phyloP scores from a whole-genome alignment of 2,797 vertebrate genomes.

The Lithobates sylvaticus region DNA sequence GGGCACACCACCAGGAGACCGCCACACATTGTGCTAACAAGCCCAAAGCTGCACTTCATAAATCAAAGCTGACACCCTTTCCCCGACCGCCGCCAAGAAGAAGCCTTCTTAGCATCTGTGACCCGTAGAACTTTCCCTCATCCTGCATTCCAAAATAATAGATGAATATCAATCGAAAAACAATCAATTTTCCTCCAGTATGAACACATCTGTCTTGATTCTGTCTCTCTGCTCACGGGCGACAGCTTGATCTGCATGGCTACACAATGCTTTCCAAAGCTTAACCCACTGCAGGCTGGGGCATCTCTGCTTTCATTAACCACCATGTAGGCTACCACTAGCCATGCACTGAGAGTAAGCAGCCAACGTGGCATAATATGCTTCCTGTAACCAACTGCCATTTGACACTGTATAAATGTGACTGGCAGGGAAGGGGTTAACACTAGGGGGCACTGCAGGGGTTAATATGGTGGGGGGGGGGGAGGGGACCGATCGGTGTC shows the following conservation, averaged over 20 bases:
- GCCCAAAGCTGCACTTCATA: conserved; percentile 89
- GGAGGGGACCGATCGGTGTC: too few species aligned
- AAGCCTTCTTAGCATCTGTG: conserved; percentile 79
- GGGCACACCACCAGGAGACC: conserved; percentile 86
- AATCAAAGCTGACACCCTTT: conserved; percentile 94
- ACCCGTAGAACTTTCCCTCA: conserved; percentile 74
- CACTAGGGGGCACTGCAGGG: too few species aligned
- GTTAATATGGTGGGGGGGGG: too few species aligned
- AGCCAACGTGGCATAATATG: too few species aligned
- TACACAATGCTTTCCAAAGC: not conserved
- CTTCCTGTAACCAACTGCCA: too few species aligned
- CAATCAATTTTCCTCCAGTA: conserved; percentile 68
- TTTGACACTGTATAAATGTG: too few species aligned
- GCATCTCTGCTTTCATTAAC: not conserved
- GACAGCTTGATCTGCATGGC: conserved; percentile 45
- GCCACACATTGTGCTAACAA: conserved; percentile 86
- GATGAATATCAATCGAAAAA: conserved; percentile 71
- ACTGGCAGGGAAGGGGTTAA: too few species aligned
- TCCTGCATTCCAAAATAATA: conserved; percentile 76
- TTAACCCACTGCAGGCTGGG: not conserved
- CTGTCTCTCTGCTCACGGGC: conserved; percentile 37
- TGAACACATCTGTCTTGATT: conserved; percentile 66
- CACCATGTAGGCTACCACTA: too few species aligned
- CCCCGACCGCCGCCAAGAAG: conserved; percentile 87
- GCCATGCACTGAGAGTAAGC: not conserved